A percentile compares a stretch with the other conserved stretches of the same genome.
Conservation (phyloP, 2,888 invertebrate species). For the Phasia obesa region DNA sequence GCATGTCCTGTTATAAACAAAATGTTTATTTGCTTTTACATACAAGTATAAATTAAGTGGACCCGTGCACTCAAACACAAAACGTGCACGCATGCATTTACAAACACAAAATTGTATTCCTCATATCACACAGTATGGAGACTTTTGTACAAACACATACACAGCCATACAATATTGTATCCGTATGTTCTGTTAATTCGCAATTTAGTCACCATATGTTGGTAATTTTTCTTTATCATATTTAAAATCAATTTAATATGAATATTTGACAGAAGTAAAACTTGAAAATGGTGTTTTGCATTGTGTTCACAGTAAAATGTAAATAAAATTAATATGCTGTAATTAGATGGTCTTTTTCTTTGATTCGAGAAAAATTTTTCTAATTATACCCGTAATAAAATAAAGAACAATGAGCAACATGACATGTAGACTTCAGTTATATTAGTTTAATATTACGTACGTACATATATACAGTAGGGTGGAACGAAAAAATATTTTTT, state of each 20-base stretch:
- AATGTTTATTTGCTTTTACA: conserved; percentile 1
- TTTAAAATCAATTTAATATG: conserved; percentile 39
- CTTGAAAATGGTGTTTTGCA: neutral
- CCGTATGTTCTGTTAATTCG: conserved; percentile 64
- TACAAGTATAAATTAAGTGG: neutral
- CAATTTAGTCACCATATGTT: conserved; percentile 69
- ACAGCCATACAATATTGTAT: conserved; percentile 37
- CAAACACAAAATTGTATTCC: conserved; percentile 6
- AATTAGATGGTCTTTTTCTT: no score
- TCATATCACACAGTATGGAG: conserved; percentile 30
- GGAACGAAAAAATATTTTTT: no score
- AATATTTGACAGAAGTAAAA: conserved; percentile 22
- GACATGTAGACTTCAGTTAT: no score
- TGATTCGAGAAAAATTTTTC: no score
- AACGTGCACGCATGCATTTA: neutral
- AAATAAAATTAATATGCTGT: no score
- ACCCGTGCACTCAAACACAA: neutral
- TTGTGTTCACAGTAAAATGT: no score
- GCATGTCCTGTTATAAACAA: neutral
- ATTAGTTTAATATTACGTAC: no score
- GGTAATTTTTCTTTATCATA: conserved; percentile 41
- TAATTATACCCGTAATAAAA: no score
- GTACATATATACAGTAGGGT: no score
- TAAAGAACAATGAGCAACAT: no score
- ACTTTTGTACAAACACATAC: conserved; percentile 3